Evolutionary conservation across 2,888 invertebrate genomes (phyloP), one percentile per base, ranked within the genome.

Genomic region (Leptinotarsa tumamoca): DNA sequence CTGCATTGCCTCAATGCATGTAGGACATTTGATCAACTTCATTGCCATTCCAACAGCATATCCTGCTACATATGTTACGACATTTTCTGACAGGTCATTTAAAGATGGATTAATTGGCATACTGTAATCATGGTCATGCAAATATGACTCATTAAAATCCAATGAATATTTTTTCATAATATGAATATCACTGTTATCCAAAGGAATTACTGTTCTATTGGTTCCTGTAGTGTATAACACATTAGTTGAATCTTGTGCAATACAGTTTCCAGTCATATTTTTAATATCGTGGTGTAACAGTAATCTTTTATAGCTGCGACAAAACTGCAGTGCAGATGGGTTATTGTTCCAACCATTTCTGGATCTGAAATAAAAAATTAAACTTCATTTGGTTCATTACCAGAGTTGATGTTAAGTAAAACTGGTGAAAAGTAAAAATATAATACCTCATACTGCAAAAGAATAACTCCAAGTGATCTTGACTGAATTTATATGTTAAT

Each of bases 391-490:
- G 43, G 58, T 23, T 15, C 58, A 61, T 23, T 23, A 61, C 21
- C 58, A 61, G 58, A 61, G 58, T 61, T 61, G 23, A 61, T 61
- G 58, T 61, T 61, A 15, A 18, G 58, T 17, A 23, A 61, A 61
- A 61, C 58, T 61, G 58, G 58, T 61, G 33, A 68, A 50, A 61
- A 21, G 27, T 66, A 33, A 51, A 27, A 18, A 13, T 67, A 43
- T 52, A n/a, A 33, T 69, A 75, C 72, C 75, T 72, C 17, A 72
- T 56, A 27, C 52, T 58, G 23, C 63, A 67, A 67, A 71, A 71
- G 61, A 74, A 74, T 67, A 73, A 70, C 61, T 75, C 76, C 18
- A 76, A 51, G 67, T 73, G 76, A 67, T 76, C 73, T 72, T 76
- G 23, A 73, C 76, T 76, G 23, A 73, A 15, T 67, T 76, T 76